phyloP scores from a whole-genome alignment of 1,140 invertebrate genomes.

The Daktulosphaira vitifoliae region DNA sequence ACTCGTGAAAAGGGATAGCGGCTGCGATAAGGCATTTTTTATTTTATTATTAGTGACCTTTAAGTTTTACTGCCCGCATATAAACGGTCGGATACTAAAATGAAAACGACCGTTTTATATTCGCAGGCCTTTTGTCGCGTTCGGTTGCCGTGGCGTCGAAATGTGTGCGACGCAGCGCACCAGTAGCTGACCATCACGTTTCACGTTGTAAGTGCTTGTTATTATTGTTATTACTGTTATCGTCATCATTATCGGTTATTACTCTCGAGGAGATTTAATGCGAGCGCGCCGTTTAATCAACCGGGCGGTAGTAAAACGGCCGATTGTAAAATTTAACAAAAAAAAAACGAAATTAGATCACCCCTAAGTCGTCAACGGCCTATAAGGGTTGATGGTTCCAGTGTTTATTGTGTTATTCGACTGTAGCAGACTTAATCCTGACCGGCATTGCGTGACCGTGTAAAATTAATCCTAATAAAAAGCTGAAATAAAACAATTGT shows the following conservation, averaged over 20 bases:
- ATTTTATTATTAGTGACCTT: conserved; percentile 10
- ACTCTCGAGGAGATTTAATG: conserved; percentile 16
- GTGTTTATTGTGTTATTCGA: no score
- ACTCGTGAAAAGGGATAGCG: conserved; percentile 5
- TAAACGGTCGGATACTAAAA: not conserved
- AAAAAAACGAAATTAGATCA: conserved; percentile 21
- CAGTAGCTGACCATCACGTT: conserved; percentile 2
- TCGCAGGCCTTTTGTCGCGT: not conserved
- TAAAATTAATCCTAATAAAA: conserved; percentile 15
- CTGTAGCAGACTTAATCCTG: not conserved
- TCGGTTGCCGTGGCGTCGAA: not conserved
- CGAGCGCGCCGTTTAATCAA: conserved; percentile 26
- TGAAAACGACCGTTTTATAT: not conserved
- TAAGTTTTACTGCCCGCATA: conserved; percentile 16
- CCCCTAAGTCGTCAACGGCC: not conserved
- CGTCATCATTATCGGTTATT: conserved; percentile 27
- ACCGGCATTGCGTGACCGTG: conserved; percentile 4
- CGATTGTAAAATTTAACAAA: conserved; percentile 11
- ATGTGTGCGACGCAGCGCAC: not conserved
- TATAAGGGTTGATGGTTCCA: no score
- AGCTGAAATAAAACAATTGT: not conserved
- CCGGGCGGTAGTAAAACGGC: conserved; percentile 26
- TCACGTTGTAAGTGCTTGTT: not conserved
- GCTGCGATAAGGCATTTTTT: no score
- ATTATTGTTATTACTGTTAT: conserved; percentile 14